A percentile compares a stretch with the other conserved stretches of the same genome.
phyloP scores from a whole-genome alignment of 1,140 invertebrate species.

The Trachymyrmex cornetzi region DNA sequence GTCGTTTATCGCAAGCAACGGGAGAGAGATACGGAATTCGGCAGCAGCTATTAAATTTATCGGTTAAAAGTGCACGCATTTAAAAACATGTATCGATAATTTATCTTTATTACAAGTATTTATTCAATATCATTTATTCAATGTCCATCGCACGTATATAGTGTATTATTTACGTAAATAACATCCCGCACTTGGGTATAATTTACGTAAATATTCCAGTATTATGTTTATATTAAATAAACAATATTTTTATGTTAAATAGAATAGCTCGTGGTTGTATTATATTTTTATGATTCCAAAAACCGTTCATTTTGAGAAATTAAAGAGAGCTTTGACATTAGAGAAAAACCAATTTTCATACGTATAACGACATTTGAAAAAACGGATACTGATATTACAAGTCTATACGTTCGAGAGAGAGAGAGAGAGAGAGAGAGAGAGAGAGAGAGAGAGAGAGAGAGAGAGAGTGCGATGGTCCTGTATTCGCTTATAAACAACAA shows the following conservation, averaged over 20 bases:
- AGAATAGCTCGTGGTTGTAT: not conserved
- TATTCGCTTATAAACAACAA: not conserved
- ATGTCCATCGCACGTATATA: conserved; percentile 45
- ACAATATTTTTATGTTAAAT: conserved; percentile 49
- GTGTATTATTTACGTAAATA: conserved; percentile 62
- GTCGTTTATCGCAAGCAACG: conserved; percentile 18
- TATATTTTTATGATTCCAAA: conserved; percentile 20
- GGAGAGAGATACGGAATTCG: conserved; percentile 41
- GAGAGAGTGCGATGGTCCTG: too few species aligned
- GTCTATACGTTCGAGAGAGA: not conserved
- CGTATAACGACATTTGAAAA: not conserved
- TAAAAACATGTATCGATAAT: conserved; percentile 56
- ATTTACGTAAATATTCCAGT: conserved; percentile 54
- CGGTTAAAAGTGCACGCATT: conserved; percentile 53
- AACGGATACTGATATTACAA: not conserved
- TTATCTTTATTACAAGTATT: conserved; percentile 66
- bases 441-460: too few species aligned
- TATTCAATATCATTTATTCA: conserved; percentile 65
- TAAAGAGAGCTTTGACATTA: not conserved
- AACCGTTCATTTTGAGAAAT: not conserved
- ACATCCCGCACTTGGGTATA: conserved; percentile 45
- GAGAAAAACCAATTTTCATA: not conserved
- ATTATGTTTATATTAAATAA: conserved; percentile 54
- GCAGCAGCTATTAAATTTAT: conserved; percentile 60
- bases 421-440: too few species aligned